Conservation (phyloP, 2,888 invertebrate species). For the Sisyra nigra region DNA sequence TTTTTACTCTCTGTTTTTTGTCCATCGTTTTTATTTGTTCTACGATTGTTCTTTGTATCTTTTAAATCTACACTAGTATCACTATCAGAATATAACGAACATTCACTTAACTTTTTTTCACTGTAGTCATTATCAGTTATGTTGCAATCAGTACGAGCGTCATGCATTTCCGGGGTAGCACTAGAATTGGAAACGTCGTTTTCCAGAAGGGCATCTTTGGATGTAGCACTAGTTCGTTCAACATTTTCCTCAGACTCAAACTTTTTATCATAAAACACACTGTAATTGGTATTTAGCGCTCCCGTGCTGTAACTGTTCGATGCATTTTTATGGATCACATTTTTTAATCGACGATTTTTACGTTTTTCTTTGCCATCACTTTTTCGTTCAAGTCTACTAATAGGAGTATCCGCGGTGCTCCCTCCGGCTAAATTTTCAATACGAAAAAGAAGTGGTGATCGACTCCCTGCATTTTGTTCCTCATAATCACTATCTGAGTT, state of each 20-base stretch:
- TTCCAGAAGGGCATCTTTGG: slow-evolving; percentile 51
- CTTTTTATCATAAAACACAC: slow-evolving; percentile 12
- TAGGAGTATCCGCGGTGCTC: not conserved
- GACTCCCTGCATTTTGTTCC: slow-evolving; percentile 50
- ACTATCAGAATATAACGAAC: slow-evolving; percentile 23
- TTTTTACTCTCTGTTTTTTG: slow-evolving; percentile 1
- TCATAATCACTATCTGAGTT: slow-evolving; percentile 50
- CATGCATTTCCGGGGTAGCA: slow-evolving; percentile 37
- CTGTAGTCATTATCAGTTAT: slow-evolving; percentile 24
- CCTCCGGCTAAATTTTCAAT: slow-evolving; percentile 18
- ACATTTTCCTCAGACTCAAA: slow-evolving; percentile 22
- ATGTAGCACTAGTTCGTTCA: slow-evolving; percentile 50
- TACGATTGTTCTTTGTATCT: slow-evolving; percentile 10
- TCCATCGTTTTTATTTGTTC: not conserved
- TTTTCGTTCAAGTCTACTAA: slow-evolving; percentile 10
- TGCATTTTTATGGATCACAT: not conserved
- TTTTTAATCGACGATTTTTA: slow-evolving; percentile 6
- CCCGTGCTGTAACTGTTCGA: slow-evolving; percentile 14
- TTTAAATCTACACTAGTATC: slow-evolving; percentile 22
- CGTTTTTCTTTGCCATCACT: slow-evolving; percentile 10
- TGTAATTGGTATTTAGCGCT: slow-evolving; percentile 15
- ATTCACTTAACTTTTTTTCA: slow-evolving; percentile 23
- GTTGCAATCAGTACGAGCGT: slow-evolving; percentile 23
- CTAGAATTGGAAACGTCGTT: slow-evolving; percentile 42
- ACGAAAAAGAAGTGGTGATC: slow-evolving; percentile 48